Evolutionary conservation across 2,888 invertebrate species (phyloP).

Genomic region (Pseudanteris insignis): DNA sequence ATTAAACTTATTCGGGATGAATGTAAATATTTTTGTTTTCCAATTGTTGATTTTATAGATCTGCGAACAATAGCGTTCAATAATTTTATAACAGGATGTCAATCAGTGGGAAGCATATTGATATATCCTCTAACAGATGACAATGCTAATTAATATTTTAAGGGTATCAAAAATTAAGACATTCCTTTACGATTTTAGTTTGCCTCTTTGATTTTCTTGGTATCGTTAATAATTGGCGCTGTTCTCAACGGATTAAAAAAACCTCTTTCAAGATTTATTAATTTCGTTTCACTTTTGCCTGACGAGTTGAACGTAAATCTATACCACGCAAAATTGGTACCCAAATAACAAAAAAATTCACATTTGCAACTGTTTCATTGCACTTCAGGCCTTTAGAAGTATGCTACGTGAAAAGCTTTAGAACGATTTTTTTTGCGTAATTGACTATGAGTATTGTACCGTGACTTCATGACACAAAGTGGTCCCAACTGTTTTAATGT

Average conservation of each 20-base stretch:
- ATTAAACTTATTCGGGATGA: too few relatives aligned
- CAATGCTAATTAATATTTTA: constrained; percentile 5
- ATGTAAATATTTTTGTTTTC: too few relatives aligned
- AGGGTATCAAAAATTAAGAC: constrained; percentile 34
- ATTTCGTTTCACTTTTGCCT: too few relatives aligned
- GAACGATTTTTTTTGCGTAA: constrained; percentile 49
- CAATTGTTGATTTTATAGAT: constrained; percentile 2
- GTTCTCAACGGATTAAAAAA: too few relatives aligned
- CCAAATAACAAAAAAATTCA: too few relatives aligned
- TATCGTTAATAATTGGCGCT: too few relatives aligned
- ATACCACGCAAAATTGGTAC: too few relatives aligned
- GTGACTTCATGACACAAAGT: constrained; percentile 53
- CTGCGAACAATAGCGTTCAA: constrained; percentile 15
- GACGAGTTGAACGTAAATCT: too few relatives aligned
- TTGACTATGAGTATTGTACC: constrained; percentile 58
- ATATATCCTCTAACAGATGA: constrained; percentile 1
- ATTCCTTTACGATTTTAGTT: constrained; percentile 27
- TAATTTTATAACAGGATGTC: constrained; percentile 3
- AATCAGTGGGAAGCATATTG: constrained; percentile 25
- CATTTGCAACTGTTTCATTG: too few relatives aligned
- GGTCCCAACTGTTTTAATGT: constrained; percentile 53
- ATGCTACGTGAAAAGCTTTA: constrained; percentile 43
- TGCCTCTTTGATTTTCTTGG: too few relatives aligned
- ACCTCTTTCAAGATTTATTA: too few relatives aligned
- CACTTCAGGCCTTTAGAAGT: constrained; percentile 37